Conservation (phyloP, 2,888 invertebrate species). For the Harpagoxenus sublaevis region DNA sequence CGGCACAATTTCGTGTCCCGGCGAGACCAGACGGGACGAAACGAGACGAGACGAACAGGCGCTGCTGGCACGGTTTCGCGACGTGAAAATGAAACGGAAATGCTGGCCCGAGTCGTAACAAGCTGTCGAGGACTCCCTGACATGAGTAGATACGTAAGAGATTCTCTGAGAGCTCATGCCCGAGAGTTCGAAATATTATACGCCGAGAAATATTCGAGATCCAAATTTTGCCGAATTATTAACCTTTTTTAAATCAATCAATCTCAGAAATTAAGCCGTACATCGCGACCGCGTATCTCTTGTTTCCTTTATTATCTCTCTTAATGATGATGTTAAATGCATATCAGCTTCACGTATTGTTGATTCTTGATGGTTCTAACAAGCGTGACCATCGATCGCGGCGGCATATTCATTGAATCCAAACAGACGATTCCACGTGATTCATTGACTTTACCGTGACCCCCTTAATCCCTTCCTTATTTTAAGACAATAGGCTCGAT, state of each 20-base stretch:
- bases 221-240: neutral
- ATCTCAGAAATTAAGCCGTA: neutral
- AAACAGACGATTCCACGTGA: slow-evolving; percentile 37
- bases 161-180: neutral
- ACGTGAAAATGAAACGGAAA: slow-evolving; percentile 68
- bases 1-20: slow-evolving; percentile 56
- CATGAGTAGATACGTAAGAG: neutral
- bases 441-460: slow-evolving; percentile 49
- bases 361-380: neutral
- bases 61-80: slow-evolving; percentile 62
- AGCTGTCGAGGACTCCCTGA: slow-evolving; percentile 45
- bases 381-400: slow-evolving; percentile 31
- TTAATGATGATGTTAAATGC: neutral
- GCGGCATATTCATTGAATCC: slow-evolving; percentile 33
- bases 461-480: slow-evolving; percentile 33
- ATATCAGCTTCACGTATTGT: slow-evolving; percentile 12
- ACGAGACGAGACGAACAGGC: slow-evolving; percentile 56
- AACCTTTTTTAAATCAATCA: neutral
- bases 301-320: neutral
- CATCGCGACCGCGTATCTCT: neutral
- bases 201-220: neutral
- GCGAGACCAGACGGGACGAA: slow-evolving; percentile 26
- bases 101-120: slow-evolving; percentile 50
- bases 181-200: neutral
- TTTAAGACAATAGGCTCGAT: neutral